Base-by-base conservation (phyloP, 2,888 invertebrate genomes). In the Rhogogaster chlorosoma region DNA sequence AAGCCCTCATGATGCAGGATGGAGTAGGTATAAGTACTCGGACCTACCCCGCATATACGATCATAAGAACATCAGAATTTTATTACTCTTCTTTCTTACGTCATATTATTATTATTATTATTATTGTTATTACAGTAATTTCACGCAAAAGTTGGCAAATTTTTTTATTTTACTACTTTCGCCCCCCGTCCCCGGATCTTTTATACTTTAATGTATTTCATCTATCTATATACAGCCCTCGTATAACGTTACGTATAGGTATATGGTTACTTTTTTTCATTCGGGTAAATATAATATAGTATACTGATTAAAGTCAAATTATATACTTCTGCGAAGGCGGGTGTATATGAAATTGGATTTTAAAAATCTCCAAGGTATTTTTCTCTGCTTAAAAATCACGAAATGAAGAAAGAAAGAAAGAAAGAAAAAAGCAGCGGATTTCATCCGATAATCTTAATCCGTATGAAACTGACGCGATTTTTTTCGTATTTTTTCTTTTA, bases 401-500 rank as follows among this genome's bases (percentile, higher is more conserved):
- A 53, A n/a, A 22, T 49, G 18, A 61, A 26, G 4, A 61, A 61
- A 26, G 15, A 49, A 18, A 49, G 15, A 15, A 49, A 18, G 0
- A 64, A 22, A 42, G 38, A 22, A 42, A 73, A 42, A 73, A 10
- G 22, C 15, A 6, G 42, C 71, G 38, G n/a, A 42, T 73, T 42
- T 73, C 4, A 73, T 73, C 71, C 6, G 42, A 32, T 67, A 67
- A 67, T 67, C 67, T 67, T 67, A 67, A 67, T 67, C 67, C 67
- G 32, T 32, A 67, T 67, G 6, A 32, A 67, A 67, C 18, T 67
- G 67, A 67, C 67, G 12, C 32, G 12, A 32, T 67, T 67, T 32
- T 32, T 32, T 7, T 32, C n/a, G n/a, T n/a, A n/a, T 61, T 22
- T n/a, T 18, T 61, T 12, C n/a, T 22, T 26, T 18, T 61, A n/a